A percentile compares a stretch with the other conserved stretches of the same genome.
Conservation (phyloP, 2,113 vertebrate species). For the Xenopus laevis region DNA sequence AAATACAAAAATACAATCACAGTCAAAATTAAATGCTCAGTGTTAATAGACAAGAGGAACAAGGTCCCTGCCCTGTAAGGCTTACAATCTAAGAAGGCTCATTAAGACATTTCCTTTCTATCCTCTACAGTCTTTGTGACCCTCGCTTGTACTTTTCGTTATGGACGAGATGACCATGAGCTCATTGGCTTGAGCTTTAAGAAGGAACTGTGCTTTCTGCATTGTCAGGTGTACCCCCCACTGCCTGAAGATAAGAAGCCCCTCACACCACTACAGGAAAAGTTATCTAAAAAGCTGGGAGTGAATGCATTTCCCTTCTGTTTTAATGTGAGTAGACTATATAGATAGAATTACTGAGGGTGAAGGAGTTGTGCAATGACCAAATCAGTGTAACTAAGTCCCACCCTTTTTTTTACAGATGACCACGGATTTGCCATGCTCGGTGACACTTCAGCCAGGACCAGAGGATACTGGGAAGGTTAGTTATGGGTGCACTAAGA, state of each 20-base stretch:
- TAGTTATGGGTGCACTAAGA: constrained; percentile 13
- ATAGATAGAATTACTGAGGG: neutral
- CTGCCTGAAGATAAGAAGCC: constrained; percentile 48
- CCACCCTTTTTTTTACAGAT: constrained; percentile 59
- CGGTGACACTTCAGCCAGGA: constrained; percentile 78
- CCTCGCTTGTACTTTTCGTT: constrained; percentile 82
- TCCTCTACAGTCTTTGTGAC: constrained; percentile 69
- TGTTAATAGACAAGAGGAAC: no score
- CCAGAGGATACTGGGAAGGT: constrained; percentile 80
- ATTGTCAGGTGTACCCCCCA: constrained; percentile 71
- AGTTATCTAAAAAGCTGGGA: constrained; percentile 75
- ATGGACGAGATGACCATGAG: constrained; percentile 83
- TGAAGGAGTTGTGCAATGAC: neutral
- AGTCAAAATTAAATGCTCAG: no score
- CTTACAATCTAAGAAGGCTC: no score
- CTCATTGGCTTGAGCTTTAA: constrained; percentile 82
- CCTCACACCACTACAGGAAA: constrained; percentile 71
- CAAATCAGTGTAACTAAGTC: neutral
- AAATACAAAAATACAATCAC: no score
- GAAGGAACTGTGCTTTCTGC: constrained; percentile 80
- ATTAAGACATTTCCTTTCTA: accelerated
- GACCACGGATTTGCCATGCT: constrained; percentile 79
- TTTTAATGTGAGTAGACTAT: constrained; percentile 66
- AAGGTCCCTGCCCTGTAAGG: no score
- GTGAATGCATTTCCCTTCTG: constrained; percentile 76